Evolutionary conservation across 2,888 invertebrate genomes (phyloP), one percentile per base, ranked within the genome.

Genomic region (Synergus itoensis): DNA sequence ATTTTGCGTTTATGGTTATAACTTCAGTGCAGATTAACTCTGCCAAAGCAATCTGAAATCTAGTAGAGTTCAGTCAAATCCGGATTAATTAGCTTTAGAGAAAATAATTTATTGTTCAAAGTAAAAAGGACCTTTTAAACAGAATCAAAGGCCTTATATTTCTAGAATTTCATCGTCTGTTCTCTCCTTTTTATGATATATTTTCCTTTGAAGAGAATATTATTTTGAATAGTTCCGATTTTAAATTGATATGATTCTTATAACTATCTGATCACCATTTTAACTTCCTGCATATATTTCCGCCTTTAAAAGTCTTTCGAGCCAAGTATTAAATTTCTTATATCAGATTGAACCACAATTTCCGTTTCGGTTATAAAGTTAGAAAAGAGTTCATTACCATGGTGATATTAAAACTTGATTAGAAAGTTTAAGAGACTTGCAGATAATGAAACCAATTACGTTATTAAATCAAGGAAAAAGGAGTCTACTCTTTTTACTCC

Each of bases 391-490:
- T 53, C 53, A 16, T 48, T 21, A 69, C 69, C 0, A 8, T n/a
- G n/a, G 16, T 69, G 18, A 69, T 69, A 69, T 69, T 69, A 69
- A 69, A 69, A 45, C 45, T 69, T 45, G 45, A 45, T 67, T 69
- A 8, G 69, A 69, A 69, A 67, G 45, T 48, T 28, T 28, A 28
- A 8, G 45, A 69, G 7, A 69, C 14, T 69, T 28, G 21, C 14
- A 69, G 69, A 48, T 48, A 16, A 12, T 21, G 69, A 69, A 69
- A 48, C 67, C 14, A 45, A 45, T 28, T 16, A 18, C n/a, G 9
- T 69, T 45, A 69, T 69, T 69, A 48, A 69, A 69, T 69, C 69
- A 48, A 69, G 2, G 8, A n/a, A n/a, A n/a, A 53, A n/a, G n/a
- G 53, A 53, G n/a, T 0, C n/a, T n/a, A 53, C 9, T 3, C 53